A percentile compares a stretch with the other conserved stretches of the same genome.
Conservation (phyloP, 2,797 vertebrate species). For the Xiphophorus birchmanni region DNA sequence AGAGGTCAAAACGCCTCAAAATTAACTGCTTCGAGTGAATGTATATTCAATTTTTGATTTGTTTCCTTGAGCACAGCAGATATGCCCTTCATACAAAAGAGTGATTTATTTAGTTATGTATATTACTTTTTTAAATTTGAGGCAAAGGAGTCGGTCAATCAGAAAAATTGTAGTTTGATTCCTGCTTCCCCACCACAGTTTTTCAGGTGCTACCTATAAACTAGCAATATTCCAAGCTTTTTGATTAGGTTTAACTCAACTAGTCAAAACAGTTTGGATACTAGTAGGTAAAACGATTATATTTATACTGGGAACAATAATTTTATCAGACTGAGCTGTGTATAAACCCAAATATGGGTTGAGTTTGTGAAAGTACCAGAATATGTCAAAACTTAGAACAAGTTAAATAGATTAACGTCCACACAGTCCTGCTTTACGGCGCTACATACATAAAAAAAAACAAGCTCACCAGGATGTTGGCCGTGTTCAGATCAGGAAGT, state of each 20-base stretch:
- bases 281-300: neutral
- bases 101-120: neutral
- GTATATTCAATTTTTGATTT: too few species aligned
- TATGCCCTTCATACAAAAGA: neutral
- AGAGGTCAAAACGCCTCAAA: neutral
- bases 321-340: neutral
- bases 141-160: neutral
- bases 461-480: slow-evolving; percentile 78
- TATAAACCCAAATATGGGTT: neutral
- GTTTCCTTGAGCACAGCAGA: too few species aligned
- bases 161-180: neutral
- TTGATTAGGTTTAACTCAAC: neutral
- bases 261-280: neutral
- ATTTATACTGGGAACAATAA: neutral
- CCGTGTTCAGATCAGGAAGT: slow-evolving; percentile 71
- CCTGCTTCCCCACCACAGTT: neutral
- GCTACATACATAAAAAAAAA: too few species aligned
- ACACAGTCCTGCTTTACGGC: neutral
- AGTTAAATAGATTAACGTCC: neutral
- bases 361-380: neutral
- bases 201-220: neutral
- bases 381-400: neutral
- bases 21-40: neutral
- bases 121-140: neutral
- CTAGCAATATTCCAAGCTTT: neutral